Conservation (phyloP, 2,797 vertebrate species). For the Neosilurus hyrtlii region DNA sequence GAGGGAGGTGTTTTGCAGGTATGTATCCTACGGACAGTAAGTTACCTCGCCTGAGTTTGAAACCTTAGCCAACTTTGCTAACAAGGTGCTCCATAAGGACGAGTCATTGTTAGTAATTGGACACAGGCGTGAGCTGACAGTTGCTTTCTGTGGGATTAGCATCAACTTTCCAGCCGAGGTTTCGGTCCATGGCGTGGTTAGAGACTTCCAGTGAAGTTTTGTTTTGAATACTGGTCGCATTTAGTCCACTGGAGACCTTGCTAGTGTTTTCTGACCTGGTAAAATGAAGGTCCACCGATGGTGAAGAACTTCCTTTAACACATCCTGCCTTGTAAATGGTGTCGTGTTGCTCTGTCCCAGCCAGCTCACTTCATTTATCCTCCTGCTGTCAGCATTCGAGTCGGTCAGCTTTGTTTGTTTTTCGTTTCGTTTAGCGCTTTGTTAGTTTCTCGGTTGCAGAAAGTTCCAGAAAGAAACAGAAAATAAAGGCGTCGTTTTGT, state of each 20-base stretch:
- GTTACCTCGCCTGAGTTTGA: not conserved
- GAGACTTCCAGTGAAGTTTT: not conserved
- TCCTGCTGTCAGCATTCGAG: not conserved
- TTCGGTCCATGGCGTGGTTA: not conserved
- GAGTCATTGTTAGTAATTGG: not conserved
- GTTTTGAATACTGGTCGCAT: no score
- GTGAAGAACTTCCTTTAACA: not conserved
- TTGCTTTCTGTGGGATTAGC: not conserved
- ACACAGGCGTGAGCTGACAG: not conserved
- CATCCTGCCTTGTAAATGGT: not conserved
- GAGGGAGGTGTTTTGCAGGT: not conserved
- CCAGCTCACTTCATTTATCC: not conserved
- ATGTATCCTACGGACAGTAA: not conserved
- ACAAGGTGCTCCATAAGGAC: not conserved
- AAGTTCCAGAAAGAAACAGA: not conserved
- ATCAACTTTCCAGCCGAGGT: not conserved
- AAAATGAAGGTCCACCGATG: not conserved
- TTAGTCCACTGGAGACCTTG: not conserved
- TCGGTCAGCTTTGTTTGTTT: not conserved
- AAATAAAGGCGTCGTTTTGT: not conserved
- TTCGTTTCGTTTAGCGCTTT: not conserved
- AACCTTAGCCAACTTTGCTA: not conserved
- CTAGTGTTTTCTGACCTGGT: not conserved
- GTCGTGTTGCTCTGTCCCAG: not conserved
- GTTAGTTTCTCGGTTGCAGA: not conserved